phyloP scores from a whole-genome alignment of 2,797 vertebrate species.

The Lateolabrax maculatus region DNA sequence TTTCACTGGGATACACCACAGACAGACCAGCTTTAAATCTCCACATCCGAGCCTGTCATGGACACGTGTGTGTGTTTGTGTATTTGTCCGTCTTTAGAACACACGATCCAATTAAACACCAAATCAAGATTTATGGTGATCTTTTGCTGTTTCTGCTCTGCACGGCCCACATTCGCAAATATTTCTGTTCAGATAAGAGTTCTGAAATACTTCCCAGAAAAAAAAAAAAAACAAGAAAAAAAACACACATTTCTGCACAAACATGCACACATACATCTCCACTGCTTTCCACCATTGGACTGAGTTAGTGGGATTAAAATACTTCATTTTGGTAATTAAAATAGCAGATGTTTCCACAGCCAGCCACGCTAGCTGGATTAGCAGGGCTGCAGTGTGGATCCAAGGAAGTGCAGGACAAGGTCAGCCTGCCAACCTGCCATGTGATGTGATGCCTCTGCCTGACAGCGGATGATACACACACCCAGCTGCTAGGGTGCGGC shows the following conservation, averaged over 20 bases:
- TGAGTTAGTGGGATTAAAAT: slow-evolving; percentile 77
- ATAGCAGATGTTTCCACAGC: slow-evolving; percentile 75
- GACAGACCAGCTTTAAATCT: slow-evolving; percentile 61
- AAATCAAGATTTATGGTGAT: slow-evolving; percentile 47
- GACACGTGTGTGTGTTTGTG: slow-evolving; percentile 23
- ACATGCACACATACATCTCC: slow-evolving; percentile 25
- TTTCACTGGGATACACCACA: slow-evolving; percentile 64
- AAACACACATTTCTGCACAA: neutral
- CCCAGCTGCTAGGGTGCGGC: slow-evolving; percentile 49
- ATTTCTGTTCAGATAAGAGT: slow-evolving; percentile 5
- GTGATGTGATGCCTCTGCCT: slow-evolving; percentile 68
- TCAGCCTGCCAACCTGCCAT: slow-evolving; percentile 71
- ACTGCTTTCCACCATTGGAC: slow-evolving; percentile 47
- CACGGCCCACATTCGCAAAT: neutral
- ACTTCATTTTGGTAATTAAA: slow-evolving; percentile 77
- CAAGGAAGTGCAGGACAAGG: slow-evolving; percentile 76
- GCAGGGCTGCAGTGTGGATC: slow-evolving; percentile 44
- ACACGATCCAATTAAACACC: slow-evolving; percentile 47
- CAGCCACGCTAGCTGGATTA: slow-evolving; percentile 72
- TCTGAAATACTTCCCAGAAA: neutral
- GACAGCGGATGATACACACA: slow-evolving; percentile 66
- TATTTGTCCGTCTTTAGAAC: slow-evolving; percentile 46
- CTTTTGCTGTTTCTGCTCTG: slow-evolving; percentile 14
- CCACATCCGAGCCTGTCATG: slow-evolving; percentile 44
- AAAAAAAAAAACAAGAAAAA: too few relatives aligned